Conservation (phyloP, 92 coral and sea anemone species). For the Porites cylindrica region DNA sequence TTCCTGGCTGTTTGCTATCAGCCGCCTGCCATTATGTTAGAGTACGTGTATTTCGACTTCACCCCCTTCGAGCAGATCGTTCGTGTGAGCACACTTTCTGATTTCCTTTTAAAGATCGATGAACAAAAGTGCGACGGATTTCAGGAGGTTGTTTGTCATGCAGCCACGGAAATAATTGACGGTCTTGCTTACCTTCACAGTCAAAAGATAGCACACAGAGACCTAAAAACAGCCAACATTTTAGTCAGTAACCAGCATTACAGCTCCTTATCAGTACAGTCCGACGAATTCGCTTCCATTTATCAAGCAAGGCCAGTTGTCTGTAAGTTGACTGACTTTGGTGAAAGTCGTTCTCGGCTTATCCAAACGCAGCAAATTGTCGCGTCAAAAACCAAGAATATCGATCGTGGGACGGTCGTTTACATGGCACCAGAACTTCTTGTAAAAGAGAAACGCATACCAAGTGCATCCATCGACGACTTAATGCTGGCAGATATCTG, state of each 20-base stretch:
- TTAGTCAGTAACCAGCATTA: slow-evolving; percentile 46
- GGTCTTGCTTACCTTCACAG: slow-evolving; percentile 13
- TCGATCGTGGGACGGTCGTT: slow-evolving; percentile 25
- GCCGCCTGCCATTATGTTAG: too few species aligned
- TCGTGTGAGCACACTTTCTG: too few species aligned
- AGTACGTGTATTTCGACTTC: too few species aligned
- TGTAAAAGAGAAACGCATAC: slow-evolving; percentile 13
- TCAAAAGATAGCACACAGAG: slow-evolving; percentile 37
- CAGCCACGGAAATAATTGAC: too few species aligned
- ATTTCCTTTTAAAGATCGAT: too few species aligned
- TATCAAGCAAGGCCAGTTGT: slow-evolving; percentile 35
- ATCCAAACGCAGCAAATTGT: slow-evolving; percentile 9
- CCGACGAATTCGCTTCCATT: too few species aligned
- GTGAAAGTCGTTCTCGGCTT: slow-evolving; percentile 29
- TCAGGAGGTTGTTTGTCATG: too few species aligned
- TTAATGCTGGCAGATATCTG: slow-evolving; percentile 21
- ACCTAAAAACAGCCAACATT: slow-evolving; percentile 48
- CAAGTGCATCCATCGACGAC: slow-evolving; percentile 16
- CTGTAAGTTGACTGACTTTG: slow-evolving; percentile 25
- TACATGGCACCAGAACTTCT: slow-evolving; percentile 36
- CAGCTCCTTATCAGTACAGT: slow-evolving; percentile 7
- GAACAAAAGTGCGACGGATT: neutral
- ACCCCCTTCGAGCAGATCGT: too few species aligned
- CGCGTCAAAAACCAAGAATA: slow-evolving; percentile 14
- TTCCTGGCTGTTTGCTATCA: too few species aligned